Evolutionary conservation across 1,140 invertebrate species (phyloP).

Genomic region (Penaeus japonicus): DNA sequence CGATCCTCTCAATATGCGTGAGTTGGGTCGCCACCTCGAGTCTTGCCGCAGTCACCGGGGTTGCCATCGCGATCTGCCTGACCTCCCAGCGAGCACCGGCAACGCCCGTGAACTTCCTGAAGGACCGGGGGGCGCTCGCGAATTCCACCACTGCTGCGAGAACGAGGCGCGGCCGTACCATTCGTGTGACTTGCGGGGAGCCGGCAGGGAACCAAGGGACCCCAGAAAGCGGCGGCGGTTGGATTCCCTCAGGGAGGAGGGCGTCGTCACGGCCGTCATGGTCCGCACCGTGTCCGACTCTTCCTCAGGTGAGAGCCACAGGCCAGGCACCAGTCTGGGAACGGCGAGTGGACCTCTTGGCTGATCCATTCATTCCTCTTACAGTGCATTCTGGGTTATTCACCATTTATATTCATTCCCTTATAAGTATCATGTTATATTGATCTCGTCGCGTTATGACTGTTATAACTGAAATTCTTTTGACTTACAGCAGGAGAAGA

Average conservation of each 20-base stretch:
- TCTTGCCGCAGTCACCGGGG: neutral
- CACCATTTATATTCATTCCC: too few relatives aligned
- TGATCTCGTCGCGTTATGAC: too few relatives aligned
- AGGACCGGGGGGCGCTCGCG: neutral
- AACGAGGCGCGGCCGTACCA: neutral
- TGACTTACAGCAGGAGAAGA: constrained; percentile 24
- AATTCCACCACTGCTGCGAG: neutral
- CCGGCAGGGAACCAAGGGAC: neutral
- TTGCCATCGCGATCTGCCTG: neutral
- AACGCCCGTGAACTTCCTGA: neutral
- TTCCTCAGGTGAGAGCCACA: constrained; percentile 27
- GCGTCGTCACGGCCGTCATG: constrained; percentile 41
- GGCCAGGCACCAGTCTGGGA: too few relatives aligned
- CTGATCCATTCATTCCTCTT: too few relatives aligned
- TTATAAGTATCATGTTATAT: too few relatives aligned
- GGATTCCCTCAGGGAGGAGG: constrained; percentile 20
- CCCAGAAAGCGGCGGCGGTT: neutral
- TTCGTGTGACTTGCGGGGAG: neutral
- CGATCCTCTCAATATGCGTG: neutral
- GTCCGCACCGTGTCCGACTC: constrained; percentile 40
- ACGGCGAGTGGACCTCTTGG: too few relatives aligned
- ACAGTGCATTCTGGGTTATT: too few relatives aligned
- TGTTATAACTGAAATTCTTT: neutral
- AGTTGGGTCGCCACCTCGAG: neutral
- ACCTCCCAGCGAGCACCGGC: neutral